phyloP scores from a whole-genome alignment of 2,888 invertebrate species.

The Mesochorus sp. region DNA sequence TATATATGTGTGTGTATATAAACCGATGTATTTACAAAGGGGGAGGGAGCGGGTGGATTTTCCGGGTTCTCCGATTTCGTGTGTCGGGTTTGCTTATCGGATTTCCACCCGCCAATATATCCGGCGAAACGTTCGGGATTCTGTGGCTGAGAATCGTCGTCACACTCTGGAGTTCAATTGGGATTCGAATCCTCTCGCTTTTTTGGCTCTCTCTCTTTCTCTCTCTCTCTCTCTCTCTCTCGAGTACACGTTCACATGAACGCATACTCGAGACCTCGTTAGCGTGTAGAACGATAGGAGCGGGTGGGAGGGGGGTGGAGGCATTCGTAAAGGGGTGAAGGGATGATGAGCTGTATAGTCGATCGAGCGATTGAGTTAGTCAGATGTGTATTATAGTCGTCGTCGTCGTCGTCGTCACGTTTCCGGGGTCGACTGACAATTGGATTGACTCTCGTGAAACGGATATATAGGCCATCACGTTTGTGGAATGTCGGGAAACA shows the following conservation, averaged over 20 bases:
- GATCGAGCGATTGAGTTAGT: constrained; percentile 35
- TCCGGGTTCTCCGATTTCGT: constrained; percentile 9
- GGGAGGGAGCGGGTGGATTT: constrained; percentile 3
- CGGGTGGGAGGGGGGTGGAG: no score
- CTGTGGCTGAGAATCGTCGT: constrained; percentile 34
- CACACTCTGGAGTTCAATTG: not conserved
- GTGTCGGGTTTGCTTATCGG: constrained; percentile 45
- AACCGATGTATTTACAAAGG: not conserved
- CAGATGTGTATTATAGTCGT: constrained; percentile 33
- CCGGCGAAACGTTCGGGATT: constrained; percentile 35
- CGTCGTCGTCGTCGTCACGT: not conserved
- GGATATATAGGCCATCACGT: not conserved
- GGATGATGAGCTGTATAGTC: constrained; percentile 1
- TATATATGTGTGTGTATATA: not conserved
- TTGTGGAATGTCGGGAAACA: not conserved
- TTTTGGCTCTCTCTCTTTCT: not conserved
- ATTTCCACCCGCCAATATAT: constrained; percentile 53
- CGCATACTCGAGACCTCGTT: constrained; percentile 44
- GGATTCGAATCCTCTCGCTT: not conserved
- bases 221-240: constrained; percentile 1
- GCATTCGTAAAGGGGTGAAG: not conserved
- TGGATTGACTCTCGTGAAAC: constrained; percentile 31
- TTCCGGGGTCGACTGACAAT: constrained; percentile 22
- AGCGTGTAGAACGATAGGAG: constrained; percentile 6
- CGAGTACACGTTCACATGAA: not conserved